phyloP scores from a whole-genome alignment of 37 sponge, comb jelly and placozoan genomes.

The Amphimedon queenslandica region DNA sequence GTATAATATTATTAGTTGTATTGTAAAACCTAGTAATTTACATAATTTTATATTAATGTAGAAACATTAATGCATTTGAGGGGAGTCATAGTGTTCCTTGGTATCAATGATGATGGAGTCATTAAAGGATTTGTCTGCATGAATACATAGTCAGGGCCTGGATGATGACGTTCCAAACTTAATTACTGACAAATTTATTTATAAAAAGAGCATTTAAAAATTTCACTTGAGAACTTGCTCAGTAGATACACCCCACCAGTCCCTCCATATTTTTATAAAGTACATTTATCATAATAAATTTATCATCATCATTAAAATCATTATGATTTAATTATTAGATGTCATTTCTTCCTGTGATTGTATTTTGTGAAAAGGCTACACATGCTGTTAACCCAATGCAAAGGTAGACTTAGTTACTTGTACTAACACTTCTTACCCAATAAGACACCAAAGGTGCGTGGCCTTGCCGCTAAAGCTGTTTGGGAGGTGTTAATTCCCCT shows the following conservation, averaged over 20 bases:
- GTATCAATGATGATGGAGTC: constrained; percentile 53
- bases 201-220: constrained; percentile 43
- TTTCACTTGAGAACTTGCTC: constrained; percentile 34
- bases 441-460: too few species aligned
- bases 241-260: constrained; percentile 52
- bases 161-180: too few species aligned
- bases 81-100: constrained; percentile 59
- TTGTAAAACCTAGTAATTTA: too few species aligned
- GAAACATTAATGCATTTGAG: constrained; percentile 55
- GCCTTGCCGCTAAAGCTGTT: too few species aligned
- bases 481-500: neutral
- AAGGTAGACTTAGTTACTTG: too few species aligned
- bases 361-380: too few species aligned
- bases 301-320: neutral
- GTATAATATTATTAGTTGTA: too few species aligned
- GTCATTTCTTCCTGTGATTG: neutral
- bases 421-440: too few species aligned
- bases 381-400: neutral
- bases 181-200: neutral
- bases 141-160: too few species aligned
- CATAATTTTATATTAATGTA: constrained; percentile 14
- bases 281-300: constrained; percentile 1
- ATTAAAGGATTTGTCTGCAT: constrained; percentile 39
- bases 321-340: neutral
- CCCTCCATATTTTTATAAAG: constrained; percentile 28